Percentiles rank a stretch among this genome's conserved stretches.
These are phyloP conservation scores for Carlito syrichta DNA, from an alignment of 2,113 vertebrate genomes.

Conservation along the genomic window DNA sequence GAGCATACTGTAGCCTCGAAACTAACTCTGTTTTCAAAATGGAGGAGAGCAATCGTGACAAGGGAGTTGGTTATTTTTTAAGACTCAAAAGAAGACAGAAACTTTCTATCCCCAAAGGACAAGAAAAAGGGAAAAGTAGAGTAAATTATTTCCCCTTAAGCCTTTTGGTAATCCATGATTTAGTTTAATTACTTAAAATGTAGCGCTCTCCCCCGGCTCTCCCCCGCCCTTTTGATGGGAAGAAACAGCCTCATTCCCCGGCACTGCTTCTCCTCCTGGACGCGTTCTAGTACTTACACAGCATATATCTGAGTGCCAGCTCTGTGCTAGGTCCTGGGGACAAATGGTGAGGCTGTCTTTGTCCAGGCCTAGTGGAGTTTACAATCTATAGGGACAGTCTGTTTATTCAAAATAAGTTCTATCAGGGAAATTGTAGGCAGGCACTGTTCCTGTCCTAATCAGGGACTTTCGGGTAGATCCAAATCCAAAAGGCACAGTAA, in stretches of 20 bases:
- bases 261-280: background rate
- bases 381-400: background rate
- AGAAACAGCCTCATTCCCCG: background rate
- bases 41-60: background rate
- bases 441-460: background rate
- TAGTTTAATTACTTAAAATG: background rate
- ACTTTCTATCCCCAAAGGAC: background rate
- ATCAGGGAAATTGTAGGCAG: background rate
- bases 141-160: background rate
- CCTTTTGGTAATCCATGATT: background rate
- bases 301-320: background rate
- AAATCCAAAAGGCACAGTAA: background rate
- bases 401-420: background rate
- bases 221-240: background rate
- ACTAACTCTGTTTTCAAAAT: background rate
- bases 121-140: background rate
- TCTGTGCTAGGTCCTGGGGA: background rate
- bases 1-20: background rate
- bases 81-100: background rate
- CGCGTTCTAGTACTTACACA: background rate
- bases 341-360: background rate
- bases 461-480: background rate
- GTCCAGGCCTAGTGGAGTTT: background rate
- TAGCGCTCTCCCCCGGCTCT: background rate
- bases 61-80: background rate